phyloP scores from a whole-genome alignment of 2,888 invertebrate genomes.

The Tetragonisca angustula region DNA sequence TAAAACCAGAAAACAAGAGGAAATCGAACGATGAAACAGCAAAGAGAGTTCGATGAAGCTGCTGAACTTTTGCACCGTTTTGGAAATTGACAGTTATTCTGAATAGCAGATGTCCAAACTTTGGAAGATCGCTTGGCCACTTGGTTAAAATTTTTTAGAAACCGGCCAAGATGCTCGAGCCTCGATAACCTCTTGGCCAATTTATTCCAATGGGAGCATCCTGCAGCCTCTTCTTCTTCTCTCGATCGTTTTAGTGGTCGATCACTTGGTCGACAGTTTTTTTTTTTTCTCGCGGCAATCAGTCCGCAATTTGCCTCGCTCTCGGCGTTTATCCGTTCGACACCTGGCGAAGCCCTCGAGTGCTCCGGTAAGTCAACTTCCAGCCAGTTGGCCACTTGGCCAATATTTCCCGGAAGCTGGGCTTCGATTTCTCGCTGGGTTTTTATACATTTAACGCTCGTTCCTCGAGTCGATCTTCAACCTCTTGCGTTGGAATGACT shows the following conservation, averaged over 20 bases:
- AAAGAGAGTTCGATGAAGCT: rapidly evolving
- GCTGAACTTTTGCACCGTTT: rapidly evolving
- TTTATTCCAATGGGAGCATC: background rate
- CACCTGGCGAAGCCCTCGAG: conserved; percentile 15
- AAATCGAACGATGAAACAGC: too few relatives aligned
- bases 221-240: background rate
- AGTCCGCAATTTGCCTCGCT: background rate
- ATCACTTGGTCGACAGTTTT: background rate
- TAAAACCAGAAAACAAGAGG: too few relatives aligned
- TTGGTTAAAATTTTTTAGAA: background rate
- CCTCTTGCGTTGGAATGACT: too few relatives aligned
- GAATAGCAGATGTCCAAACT: background rate
- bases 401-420: conserved; percentile 9
- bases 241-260: background rate
- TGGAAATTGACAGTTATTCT: background rate
- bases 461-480: background rate
- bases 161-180: background rate
- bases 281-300: background rate
- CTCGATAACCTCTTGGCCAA: conserved; percentile 7
- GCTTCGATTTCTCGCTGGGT: conserved; percentile 2
- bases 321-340: background rate
- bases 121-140: background rate
- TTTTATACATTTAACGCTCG: conserved; percentile 4
- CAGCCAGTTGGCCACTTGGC: conserved; percentile 1
- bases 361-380: conserved; percentile 12